Base-by-base conservation (phyloP, 2,797 vertebrate species). In the Brachyrhaphis roseni region DNA sequence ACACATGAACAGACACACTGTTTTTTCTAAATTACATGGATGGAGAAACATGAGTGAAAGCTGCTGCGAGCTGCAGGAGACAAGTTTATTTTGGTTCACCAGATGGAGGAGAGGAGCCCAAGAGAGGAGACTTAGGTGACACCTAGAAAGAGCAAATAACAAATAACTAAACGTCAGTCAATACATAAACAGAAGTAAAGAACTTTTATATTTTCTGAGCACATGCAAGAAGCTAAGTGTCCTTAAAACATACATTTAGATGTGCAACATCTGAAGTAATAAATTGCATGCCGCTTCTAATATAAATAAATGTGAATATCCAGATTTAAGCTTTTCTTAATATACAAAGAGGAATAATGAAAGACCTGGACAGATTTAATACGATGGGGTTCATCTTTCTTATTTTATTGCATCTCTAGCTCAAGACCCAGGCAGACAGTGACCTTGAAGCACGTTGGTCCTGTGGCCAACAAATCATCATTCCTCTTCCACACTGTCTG, bases 71-170 rank as follows among this genome's bases (percentile, higher is more conserved):
- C 49, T 80, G 79, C 41, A 72, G 82, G 70, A 55, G 20, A 3
- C 55, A 41, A 70, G n/a, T 72, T 94, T 81, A 95, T 89, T 95
- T 96, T 39, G 89, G 86, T 83, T 96, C 94, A 68, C 89, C 88
- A 8, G 94, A 77, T 53, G 95, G 92, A 74, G 94, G 92, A 74
- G 95, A 94, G 6, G 95, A 95, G 68, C 95, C 95, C 91, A 96
- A 76, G 57, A 95, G 94, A 46, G 95, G 93, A 81, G 95, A 95
- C 91, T 95, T 96, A 0, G 95, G 95, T 55, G 94, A 95, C 76
- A 96, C 95, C 96, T 96, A 46, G 74, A 85, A 20, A 20, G 0
- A 62, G 70, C 75, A 86, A 68, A 45, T 49, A 68, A 74, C 0
- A 43, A 34, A 46, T 6, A 62, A 47, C 7, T 18, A 47, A 15